Conservation (phyloP, 2,797 vertebrate species). For the Semotilus atromaculatus region DNA sequence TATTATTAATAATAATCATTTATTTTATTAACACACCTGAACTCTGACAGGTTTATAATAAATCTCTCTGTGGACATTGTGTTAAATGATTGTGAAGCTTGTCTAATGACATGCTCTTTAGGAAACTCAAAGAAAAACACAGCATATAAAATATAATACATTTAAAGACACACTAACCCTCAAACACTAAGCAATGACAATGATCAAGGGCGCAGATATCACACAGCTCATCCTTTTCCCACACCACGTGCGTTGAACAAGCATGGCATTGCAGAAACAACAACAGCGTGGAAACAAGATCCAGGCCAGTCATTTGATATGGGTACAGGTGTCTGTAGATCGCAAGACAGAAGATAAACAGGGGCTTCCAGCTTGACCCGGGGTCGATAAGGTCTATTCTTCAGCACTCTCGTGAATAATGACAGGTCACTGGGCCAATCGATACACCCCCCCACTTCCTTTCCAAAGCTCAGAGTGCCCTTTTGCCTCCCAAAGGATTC, state of each 20-base stretch:
- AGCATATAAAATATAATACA: neutral
- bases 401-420: neutral
- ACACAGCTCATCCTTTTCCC: conserved; percentile 29
- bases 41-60: neutral
- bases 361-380: neutral
- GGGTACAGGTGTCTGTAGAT: conserved; percentile 3
- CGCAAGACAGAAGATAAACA: neutral
- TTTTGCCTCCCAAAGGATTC: conserved; percentile 12
- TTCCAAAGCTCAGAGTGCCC: neutral
- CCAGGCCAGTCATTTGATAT: conserved; percentile 26
- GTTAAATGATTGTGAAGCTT: neutral
- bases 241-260: conserved; percentile 32
- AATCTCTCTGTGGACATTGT: neutral
- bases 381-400: neutral
- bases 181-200: neutral
- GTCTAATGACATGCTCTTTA: conserved; percentile 7
- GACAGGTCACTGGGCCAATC: conserved; percentile 4
- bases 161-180: neutral
- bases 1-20: neutral
- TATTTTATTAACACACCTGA: neutral
- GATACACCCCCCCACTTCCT: neutral
- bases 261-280: conserved; percentile 43
- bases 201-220: neutral
- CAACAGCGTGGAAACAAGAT: conserved; percentile 29
- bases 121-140: neutral